Conservation (phyloP, 2,888 invertebrate genomes). For the Agrochola litura region DNA sequence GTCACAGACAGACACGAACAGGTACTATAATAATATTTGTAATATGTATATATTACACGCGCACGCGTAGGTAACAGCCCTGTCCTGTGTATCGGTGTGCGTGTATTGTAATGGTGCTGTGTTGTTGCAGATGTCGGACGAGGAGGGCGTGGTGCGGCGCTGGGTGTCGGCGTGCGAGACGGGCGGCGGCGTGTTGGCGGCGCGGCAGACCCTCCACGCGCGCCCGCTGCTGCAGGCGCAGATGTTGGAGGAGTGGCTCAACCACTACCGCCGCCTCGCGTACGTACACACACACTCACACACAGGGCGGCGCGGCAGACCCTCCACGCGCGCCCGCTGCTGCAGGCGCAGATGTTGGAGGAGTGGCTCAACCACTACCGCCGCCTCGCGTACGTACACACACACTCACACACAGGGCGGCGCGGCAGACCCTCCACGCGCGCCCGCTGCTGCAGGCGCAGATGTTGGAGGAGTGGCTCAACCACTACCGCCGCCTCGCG, state of each 20-base stretch:
- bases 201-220: conserved; percentile 95
- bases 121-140: conserved; percentile 92
- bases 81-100: too few species aligned
- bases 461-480: conserved; percentile 97
- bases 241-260: conserved; percentile 97
- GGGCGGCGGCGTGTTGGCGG: conserved; percentile 93
- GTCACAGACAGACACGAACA: too few species aligned
- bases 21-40: neutral
- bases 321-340: conserved; percentile 92
- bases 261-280: conserved; percentile 96
- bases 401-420: conserved; percentile 91
- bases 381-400: conserved; percentile 92
- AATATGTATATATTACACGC: neutral
- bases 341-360: conserved; percentile 94
- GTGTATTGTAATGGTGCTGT: neutral
- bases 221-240: conserved; percentile 96
- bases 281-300: conserved; percentile 88
- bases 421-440: conserved; percentile 93
- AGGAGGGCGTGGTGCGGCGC: conserved; percentile 59
- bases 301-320: conserved; percentile 91
- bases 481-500: conserved; percentile 96
- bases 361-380: conserved; percentile 98
- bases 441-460: conserved; percentile 96
- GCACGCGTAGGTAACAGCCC: neutral
- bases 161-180: conserved; percentile 58